Evolutionary conservation across 2,113 vertebrate genomes (phyloP).

Genomic region (Damaliscus lunatus): DNA sequence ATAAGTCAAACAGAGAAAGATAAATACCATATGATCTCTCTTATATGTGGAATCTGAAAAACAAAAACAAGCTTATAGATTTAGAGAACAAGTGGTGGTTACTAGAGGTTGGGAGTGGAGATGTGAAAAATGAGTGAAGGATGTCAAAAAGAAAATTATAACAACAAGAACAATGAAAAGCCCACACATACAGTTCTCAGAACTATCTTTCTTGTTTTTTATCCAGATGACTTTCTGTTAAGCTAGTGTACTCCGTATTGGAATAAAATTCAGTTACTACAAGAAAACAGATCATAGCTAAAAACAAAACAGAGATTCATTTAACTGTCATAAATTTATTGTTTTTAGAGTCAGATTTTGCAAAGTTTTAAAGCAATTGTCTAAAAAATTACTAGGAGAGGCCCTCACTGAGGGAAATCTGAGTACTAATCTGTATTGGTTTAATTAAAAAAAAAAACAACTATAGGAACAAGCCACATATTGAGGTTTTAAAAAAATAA

Average conservation of each 20-base stretch:
- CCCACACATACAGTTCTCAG: not conserved
- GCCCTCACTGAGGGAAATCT: not conserved
- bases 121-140: not conserved
- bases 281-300: not conserved
- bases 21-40: not conserved
- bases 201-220: not conserved
- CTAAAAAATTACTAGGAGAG: not conserved
- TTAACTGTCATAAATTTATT: not conserved
- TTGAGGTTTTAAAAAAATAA: not conserved
- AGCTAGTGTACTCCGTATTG: not conserved
- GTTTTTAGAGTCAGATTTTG: constrained; percentile 9
- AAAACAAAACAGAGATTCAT: not conserved
- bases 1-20: not conserved
- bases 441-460: not conserved
- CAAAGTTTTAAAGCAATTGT: not conserved
- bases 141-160: not conserved
- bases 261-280: not conserved
- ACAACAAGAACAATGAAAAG: not conserved
- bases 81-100: not conserved
- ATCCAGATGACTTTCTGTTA: not conserved
- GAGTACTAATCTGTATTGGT: not conserved
- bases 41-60: not conserved
- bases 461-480: not conserved
- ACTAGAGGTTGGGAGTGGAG: not conserved
- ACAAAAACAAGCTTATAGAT: not conserved